phyloP scores from a whole-genome alignment of 2,113 vertebrate genomes.

The cat (Felis catus) region DNA sequence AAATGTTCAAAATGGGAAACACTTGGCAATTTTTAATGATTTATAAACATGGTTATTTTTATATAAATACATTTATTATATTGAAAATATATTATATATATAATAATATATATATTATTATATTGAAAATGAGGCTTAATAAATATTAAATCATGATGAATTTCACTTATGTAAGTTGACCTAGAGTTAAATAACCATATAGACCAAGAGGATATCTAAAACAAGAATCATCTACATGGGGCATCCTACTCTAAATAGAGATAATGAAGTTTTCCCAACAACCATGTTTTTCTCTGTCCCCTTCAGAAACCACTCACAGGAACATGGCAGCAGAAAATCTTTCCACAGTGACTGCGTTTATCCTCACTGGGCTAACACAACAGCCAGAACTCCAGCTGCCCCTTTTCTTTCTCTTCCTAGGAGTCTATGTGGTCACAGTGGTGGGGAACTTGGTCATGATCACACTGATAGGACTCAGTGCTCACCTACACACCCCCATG shows the following conservation, averaged over 20 bases:
- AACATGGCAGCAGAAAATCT: background rate
- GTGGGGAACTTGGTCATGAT: constrained; percentile 1
- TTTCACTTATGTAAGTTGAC: background rate
- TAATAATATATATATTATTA: too few species aligned
- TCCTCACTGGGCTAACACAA: background rate
- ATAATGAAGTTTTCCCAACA: background rate
- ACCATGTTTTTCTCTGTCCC: background rate
- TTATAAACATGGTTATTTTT: background rate
- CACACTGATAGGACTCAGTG: background rate
- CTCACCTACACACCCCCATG: background rate
- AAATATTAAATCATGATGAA: background rate
- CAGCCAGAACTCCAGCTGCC: background rate
- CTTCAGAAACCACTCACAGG: background rate
- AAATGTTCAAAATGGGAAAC: background rate
- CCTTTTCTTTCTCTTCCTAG: background rate
- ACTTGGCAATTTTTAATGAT: background rate
- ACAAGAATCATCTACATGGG: background rate
- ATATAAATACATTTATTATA: background rate
- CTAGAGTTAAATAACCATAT: background rate
- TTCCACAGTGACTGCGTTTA: background rate
- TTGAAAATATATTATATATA: background rate
- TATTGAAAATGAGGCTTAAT: background rate
- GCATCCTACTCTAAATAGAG: background rate
- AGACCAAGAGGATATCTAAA: background rate
- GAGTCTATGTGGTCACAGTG: background rate